A percentile compares a stretch with the other conserved stretches of the same genome.
Conservation (phyloP, 2,113 vertebrate genomes). For the Labeo rohita region DNA sequence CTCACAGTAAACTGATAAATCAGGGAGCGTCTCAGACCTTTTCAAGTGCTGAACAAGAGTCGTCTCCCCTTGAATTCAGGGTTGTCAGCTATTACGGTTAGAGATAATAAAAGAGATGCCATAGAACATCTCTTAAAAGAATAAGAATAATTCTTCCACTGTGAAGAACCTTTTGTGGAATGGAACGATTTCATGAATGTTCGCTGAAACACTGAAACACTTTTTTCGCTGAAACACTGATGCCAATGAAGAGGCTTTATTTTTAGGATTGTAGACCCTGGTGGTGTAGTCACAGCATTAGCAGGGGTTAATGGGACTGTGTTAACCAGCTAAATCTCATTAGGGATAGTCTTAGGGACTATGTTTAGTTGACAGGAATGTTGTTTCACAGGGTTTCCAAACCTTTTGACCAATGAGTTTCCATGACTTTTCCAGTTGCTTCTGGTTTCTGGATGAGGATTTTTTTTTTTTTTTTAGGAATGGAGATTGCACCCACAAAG, state of each 20-base stretch:
- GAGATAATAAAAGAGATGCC: too few relatives aligned
- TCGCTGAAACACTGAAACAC: neutral
- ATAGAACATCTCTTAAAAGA: too few relatives aligned
- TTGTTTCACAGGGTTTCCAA: neutral
- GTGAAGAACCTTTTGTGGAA: neutral
- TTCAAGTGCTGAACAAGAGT: neutral
- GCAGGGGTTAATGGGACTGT: neutral
- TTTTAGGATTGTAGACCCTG: neutral
- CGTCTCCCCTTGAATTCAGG: neutral
- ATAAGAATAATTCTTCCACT: too few relatives aligned
- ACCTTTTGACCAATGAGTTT: neutral
- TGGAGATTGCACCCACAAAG: constrained; percentile 10
- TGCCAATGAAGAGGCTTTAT: neutral
- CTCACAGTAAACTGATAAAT: neutral
- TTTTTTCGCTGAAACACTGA: neutral
- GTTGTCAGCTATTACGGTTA: neutral
- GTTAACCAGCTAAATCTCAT: neutral
- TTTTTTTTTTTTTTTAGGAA: neutral
- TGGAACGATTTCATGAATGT: neutral
- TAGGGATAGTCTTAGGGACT: neutral
- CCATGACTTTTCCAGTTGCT: neutral
- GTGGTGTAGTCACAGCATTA: neutral
- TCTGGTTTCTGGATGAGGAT: neutral
- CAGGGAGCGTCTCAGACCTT: neutral
- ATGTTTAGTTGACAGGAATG: neutral